Evolutionary conservation across 2,113 vertebrate genomes (phyloP), one percentile per base, ranked within the genome.

Genomic region (Echinops telfairi): DNA sequence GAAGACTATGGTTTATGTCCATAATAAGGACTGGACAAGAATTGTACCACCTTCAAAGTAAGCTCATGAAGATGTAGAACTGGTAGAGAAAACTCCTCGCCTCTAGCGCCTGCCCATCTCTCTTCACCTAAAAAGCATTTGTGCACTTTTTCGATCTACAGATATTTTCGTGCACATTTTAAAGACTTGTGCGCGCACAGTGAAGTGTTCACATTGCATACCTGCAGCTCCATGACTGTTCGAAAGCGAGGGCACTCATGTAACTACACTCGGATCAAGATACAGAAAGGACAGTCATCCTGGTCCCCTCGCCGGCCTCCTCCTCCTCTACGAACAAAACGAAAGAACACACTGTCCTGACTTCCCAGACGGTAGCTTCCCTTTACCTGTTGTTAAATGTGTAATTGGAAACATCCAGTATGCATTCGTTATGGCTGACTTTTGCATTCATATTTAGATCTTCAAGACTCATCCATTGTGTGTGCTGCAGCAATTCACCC

Each of bases 331-430:
- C 20, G 40, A 75, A 75, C 36, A 27, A 86, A 75, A 75, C 7
- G 23, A 89, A 90, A 86, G 16, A 86, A 66, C 60, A 89, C 81
- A 20, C 4, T 95, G 27, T 73, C 58, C 47, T 53, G 47, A 53
- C 47, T 12, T 53, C 7, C 2, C 19, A 62, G 29, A 38, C 17
- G 60, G 23, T 38, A 43, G 27, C 20, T 64, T 82, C 66, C 76
- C 80, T 60, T 82, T 43, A 58, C 58, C 76, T 89, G 58, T n/a
- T 80, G 86, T 3, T n/a, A 66, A 40, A 68, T 68, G 38, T 84
- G 60, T 40, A 57, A 83, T n/a, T 80, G 16, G 16, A 92, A 62
- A 83, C 29, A 36, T 25, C 36, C 2, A 0, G 15, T 2, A 3
- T 2, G 15, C 2, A 4, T 58, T 70, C 43, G 31, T 33, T 76